These are phyloP conservation scores for Anorthoa munda DNA, from an alignment of 2,888 invertebrate species.

Conservation along the genomic window DNA sequence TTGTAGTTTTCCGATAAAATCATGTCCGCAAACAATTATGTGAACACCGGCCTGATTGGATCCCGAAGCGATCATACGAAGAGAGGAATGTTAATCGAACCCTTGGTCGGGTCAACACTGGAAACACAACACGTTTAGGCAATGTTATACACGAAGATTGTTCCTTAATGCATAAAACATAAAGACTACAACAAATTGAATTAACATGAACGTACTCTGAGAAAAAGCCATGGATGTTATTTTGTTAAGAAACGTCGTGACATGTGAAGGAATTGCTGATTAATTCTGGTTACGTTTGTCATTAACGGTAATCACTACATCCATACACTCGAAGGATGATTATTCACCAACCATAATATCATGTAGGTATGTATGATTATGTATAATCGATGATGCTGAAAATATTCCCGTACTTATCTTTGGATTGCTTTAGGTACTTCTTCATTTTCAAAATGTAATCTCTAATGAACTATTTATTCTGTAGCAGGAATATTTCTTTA, in stretches of 20 bases:
- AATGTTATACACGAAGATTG: conserved; percentile 59
- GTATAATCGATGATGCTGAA: background rate
- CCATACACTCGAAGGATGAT: conserved; percentile 20
- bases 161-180: conserved; percentile 66
- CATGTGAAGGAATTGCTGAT: conserved; percentile 54
- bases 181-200: conserved; percentile 66
- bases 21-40: conserved; percentile 88
- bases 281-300: conserved; percentile 47
- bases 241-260: conserved; percentile 43
- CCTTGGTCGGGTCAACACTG: conserved; percentile 76
- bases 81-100: conserved; percentile 86
- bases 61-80: conserved; percentile 83
- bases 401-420: background rate
- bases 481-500: background rate
- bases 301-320: conserved; percentile 48
- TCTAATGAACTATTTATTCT: background rate
- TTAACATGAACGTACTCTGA: conserved; percentile 59
- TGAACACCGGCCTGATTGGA: conserved; percentile 81
- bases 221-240: conserved; percentile 53
- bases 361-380: background rate
- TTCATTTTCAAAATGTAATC: no score
- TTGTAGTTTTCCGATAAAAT: conserved; percentile 79
- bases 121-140: conserved; percentile 65
- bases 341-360: conserved; percentile 6
- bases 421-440: no score